Conservation (phyloP, 1,140 invertebrate genomes). For the Myzus persicae region DNA sequence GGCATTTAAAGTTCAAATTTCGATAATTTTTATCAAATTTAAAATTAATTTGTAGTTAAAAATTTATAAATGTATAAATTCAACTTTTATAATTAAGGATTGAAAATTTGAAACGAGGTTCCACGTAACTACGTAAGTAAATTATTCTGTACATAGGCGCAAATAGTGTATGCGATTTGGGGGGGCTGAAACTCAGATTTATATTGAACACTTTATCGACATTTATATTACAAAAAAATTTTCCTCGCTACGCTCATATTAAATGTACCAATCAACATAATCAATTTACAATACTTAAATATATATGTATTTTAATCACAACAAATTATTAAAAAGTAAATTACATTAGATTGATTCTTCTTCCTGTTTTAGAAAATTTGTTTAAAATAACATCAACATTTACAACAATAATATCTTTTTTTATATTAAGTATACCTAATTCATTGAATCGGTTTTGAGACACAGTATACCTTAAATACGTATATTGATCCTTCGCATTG, state of each 20-base stretch:
- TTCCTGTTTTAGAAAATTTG: not conserved
- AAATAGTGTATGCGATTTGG: conserved; percentile 18
- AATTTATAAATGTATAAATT: too few relatives aligned
- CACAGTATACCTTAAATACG: not conserved
- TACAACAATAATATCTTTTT: conserved; percentile 8
- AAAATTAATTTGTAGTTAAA: too few relatives aligned
- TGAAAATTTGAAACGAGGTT: too few relatives aligned
- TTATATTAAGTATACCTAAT: not conserved
- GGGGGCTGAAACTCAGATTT: not conserved
- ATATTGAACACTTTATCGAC: too few relatives aligned
- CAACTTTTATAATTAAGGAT: too few relatives aligned
- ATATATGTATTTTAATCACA: not conserved
- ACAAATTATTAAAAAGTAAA: not conserved
- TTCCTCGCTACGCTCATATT: not conserved
- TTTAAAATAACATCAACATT: not conserved
- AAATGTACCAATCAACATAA: too few relatives aligned
- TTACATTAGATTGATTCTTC: not conserved
- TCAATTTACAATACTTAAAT: not conserved
- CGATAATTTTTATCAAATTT: too few relatives aligned
- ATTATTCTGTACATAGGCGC: too few relatives aligned
- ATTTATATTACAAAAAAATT: too few relatives aligned
- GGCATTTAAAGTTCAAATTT: too few relatives aligned
- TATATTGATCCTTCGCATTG: not conserved
- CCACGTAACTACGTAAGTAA: too few relatives aligned
- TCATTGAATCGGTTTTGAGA: not conserved